phyloP scores from a whole-genome alignment of 1,140 invertebrate genomes.

The Prorops nasuta region DNA sequence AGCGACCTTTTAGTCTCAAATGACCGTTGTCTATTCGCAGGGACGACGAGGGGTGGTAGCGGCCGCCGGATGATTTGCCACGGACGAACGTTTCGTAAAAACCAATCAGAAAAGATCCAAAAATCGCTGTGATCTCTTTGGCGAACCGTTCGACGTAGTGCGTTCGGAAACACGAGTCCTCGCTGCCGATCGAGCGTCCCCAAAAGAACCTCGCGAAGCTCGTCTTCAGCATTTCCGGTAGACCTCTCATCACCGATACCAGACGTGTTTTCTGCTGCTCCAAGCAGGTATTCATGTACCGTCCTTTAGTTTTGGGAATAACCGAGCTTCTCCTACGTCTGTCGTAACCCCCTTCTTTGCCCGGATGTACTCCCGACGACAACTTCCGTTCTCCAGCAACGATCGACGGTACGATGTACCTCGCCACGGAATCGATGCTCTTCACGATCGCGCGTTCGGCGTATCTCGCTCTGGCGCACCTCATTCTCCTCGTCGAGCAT shows the following conservation, averaged over 20 bases:
- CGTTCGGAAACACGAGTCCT: background rate
- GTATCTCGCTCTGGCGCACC: constrained; percentile 12
- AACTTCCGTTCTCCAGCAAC: background rate
- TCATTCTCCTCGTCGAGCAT: constrained; percentile 5
- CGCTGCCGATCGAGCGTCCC: background rate
- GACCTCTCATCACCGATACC: background rate
- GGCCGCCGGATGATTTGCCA: background rate
- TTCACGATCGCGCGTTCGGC: constrained; percentile 12
- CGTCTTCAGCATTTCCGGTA: background rate
- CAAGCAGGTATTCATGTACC: background rate
- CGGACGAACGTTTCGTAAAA: background rate
- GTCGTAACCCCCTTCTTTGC: background rate
- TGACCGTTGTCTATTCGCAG: too few relatives aligned
- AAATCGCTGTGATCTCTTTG: too few relatives aligned
- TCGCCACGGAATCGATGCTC: background rate
- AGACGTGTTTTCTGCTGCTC: background rate
- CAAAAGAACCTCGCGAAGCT: too few relatives aligned
- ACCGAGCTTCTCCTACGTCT: background rate
- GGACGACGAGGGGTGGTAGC: too few relatives aligned
- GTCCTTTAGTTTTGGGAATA: background rate
- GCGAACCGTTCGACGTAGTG: constrained; percentile 14
- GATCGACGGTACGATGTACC: background rate
- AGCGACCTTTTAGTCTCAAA: background rate
- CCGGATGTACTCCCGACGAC: background rate
- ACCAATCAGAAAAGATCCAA: too few relatives aligned